A percentile compares a stretch with the other conserved stretches of the same genome.
phyloP scores from a whole-genome alignment of 2,888 invertebrate genomes.

The Agrochola litura region DNA sequence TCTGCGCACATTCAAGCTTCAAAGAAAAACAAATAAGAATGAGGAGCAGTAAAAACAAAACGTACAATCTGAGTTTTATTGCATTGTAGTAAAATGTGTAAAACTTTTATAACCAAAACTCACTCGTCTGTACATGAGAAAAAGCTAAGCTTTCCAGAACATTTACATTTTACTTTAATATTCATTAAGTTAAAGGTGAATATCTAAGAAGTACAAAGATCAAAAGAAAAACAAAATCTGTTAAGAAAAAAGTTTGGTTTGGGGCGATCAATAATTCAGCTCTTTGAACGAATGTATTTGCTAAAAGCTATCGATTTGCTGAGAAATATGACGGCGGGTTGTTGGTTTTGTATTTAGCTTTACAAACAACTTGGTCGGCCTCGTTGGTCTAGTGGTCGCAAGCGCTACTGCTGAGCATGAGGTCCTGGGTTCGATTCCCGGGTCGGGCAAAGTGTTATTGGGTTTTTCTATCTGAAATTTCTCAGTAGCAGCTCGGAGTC shows the following conservation, averaged over 20 bases:
- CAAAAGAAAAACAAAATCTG: slow-evolving; percentile 50
- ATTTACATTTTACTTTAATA: slow-evolving; percentile 40
- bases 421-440: too few species aligned
- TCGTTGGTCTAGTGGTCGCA: too few species aligned
- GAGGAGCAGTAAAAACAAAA: slow-evolving; percentile 48
- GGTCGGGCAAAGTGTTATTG: too few species aligned
- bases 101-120: slow-evolving; percentile 52
- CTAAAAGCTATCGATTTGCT: slow-evolving; percentile 48
- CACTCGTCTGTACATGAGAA: slow-evolving; percentile 27
- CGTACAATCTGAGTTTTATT: slow-evolving; percentile 48
- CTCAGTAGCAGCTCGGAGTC: too few species aligned
- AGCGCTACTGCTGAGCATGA: too few species aligned
- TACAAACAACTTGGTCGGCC: slow-evolving; percentile 37
- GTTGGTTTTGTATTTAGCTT: slow-evolving; percentile 38
- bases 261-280: slow-evolving; percentile 49
- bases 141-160: slow-evolving; percentile 17
- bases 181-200: slow-evolving; percentile 46
- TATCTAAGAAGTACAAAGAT: slow-evolving; percentile 39
- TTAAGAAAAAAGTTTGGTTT: slow-evolving; percentile 43
- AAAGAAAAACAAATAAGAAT: slow-evolving; percentile 51
- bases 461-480: too few species aligned
- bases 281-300: slow-evolving; percentile 49
- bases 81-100: slow-evolving; percentile 50
- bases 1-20: slow-evolving; percentile 22
- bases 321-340: slow-evolving; percentile 35